Evolutionary conservation across 2,888 invertebrate species (phyloP).

Genomic region (Scaptomyza parva): DNA sequence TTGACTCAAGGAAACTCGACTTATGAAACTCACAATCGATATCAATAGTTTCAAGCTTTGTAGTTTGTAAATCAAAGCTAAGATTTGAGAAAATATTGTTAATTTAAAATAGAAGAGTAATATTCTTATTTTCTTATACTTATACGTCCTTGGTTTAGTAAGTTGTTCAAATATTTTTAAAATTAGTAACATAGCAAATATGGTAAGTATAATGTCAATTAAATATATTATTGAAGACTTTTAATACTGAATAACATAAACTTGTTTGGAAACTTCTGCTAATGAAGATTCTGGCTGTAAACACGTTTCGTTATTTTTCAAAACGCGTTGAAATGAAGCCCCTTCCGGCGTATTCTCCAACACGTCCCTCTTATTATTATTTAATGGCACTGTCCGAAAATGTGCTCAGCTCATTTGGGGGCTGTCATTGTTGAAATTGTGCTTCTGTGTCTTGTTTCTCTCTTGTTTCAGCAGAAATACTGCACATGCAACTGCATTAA

Average conservation of each 20-base stretch:
- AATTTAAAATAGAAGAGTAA: no score
- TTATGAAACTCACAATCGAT: slow-evolving; percentile 35
- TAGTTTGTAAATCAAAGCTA: neutral
- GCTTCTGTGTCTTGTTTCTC: no score
- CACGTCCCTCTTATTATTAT: slow-evolving; percentile 23
- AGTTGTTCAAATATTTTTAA: no score
- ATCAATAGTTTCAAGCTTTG: neutral
- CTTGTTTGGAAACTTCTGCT: neutral
- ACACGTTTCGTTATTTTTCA: slow-evolving; percentile 24
- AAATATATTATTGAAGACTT: neutral
- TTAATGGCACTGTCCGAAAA: slow-evolving; percentile 55
- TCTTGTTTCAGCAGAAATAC: neutral
- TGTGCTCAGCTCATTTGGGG: slow-evolving; percentile 12
- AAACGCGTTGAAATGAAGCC: slow-evolving; percentile 6
- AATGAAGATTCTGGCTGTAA: slow-evolving; percentile 7
- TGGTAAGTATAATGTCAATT: neutral
- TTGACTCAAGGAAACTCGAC: slow-evolving; percentile 43
- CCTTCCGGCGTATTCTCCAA: neutral
- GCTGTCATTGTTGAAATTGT: slow-evolving; percentile 10
- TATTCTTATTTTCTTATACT: no score
- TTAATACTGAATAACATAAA: neutral
- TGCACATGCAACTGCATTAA: slow-evolving; percentile 64
- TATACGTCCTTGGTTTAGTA: no score
- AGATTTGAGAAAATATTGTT: neutral
- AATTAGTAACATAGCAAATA: neutral